phyloP scores from a whole-genome alignment of 2,113 vertebrate genomes.

The Corythornis cristatus region DNA sequence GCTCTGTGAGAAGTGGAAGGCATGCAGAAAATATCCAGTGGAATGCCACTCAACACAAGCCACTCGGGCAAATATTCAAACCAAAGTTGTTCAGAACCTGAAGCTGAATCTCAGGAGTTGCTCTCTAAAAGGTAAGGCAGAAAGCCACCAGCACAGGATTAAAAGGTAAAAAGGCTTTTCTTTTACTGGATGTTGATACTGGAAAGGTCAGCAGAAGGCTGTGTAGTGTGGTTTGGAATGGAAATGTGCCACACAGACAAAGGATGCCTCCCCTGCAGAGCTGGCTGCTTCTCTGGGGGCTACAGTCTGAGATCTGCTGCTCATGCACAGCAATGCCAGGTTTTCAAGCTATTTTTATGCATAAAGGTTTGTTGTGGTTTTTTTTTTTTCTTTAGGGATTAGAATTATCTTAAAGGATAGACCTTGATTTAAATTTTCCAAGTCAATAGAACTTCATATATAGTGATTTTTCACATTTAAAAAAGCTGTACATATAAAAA shows the following conservation, averaged over 20 bases:
- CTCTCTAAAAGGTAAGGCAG: slow-evolving; percentile 4
- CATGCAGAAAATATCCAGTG: slow-evolving; percentile 36
- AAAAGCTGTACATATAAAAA: slow-evolving; percentile 8
- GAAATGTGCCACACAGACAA: not conserved
- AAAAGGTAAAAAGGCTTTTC: slow-evolving; percentile 64
- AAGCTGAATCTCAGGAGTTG: slow-evolving; percentile 23
- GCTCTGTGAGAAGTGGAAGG: slow-evolving; percentile 10
- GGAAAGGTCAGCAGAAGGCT: not conserved
- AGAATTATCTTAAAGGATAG: not conserved
- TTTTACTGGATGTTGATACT: not conserved
- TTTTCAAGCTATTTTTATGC: not conserved
- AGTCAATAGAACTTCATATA: not conserved
- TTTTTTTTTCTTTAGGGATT: not conserved
- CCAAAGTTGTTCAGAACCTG: not conserved
- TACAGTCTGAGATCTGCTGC: not conserved
- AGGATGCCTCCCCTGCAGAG: not conserved
- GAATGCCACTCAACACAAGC: not conserved
- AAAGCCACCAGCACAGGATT: not conserved
- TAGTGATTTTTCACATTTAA: slow-evolving; percentile 11
- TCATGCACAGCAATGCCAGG: not conserved
- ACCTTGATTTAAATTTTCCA: slow-evolving; percentile 34
- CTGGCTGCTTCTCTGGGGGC: not conserved
- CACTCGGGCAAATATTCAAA: slow-evolving; percentile 6
- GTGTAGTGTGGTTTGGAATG: not conserved
- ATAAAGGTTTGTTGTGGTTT: not conserved